Base-by-base conservation (phyloP, 2,113 vertebrate species). In the Chloroceryle aenea region DNA sequence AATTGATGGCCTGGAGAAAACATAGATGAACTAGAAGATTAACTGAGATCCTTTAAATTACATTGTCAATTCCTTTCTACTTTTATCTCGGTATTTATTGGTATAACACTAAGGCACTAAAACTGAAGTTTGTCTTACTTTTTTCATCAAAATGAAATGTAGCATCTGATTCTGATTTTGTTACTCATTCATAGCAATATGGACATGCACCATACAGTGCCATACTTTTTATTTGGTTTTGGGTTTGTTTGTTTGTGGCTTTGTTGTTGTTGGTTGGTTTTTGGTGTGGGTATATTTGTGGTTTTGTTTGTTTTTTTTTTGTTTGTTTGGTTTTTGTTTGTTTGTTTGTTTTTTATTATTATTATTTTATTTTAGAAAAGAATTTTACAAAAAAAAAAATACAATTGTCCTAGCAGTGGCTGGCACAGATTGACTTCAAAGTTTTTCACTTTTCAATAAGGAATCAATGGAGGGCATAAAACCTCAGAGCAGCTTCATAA, bases 181-280 rank as follows among this genome's bases (percentile, higher is more conserved):
- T 26, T 40, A 50, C 17, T 85, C 27, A 21, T 0, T 14, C 30
- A 11, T 25, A 81, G 40, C 14, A 58, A 23, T 11, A 22, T 25
- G 17, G 4, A 45, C 76, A 8, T 6, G n/a, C 11, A 42, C 7
- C 22, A 50, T 32, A 58, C 4, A 59, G 22, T 29, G 13, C 4
- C 1, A 0, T 10, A 2, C 6, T 9, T 85, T 87, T 19, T 14
- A 4, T 8, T 42, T 34, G 0, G 0, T 67, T 45, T 20, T 18
- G 18, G 45, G 7, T 8, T 40, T 40, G 38, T 40, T 40, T 40
- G 38, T 40, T 40, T 40, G 38, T 40, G 38, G 38, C 38, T 40
- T 40, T 40, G 10, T 40, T 40, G 38, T 40, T 40, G 38, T 40
- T 40, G 38, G 10, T 40, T 40, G 38, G 38, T 40, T 40, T 40